These are phyloP conservation scores for Ploceus nigricollis DNA, from an alignment of 2,113 vertebrate species.

Conservation along the genomic window DNA sequence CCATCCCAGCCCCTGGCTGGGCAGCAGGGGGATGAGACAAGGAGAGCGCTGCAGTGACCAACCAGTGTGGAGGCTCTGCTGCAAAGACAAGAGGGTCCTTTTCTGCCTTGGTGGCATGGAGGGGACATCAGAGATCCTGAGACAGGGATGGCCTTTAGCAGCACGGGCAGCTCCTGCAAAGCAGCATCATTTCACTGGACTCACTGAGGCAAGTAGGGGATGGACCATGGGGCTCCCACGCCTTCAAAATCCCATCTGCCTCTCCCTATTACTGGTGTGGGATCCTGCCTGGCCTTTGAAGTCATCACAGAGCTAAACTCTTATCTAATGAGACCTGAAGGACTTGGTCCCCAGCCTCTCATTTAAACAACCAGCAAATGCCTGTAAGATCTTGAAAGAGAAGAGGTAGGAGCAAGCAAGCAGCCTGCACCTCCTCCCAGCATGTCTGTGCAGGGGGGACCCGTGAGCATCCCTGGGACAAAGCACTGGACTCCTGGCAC, in stretches of 20 bases:
- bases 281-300: not conserved
- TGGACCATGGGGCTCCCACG: rapidly evolving
- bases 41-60: rapidly evolving
- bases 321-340: not conserved
- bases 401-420: not conserved
- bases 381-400: not conserved
- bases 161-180: not conserved
- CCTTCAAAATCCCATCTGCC: rapidly evolving
- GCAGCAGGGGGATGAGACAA: rapidly evolving
- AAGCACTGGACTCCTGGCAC: not conserved
- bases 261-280: not conserved
- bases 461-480: not conserved
- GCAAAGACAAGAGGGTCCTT: not conserved
- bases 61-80: not conserved
- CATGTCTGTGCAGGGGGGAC: not conserved
- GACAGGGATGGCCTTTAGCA: not conserved
- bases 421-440: not conserved
- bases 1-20: rapidly evolving
- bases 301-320: not conserved
- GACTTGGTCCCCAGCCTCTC: not conserved
- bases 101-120: not conserved
- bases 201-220: not conserved
- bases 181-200: not conserved
- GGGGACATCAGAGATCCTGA: rapidly evolving
- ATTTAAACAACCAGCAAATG: not conserved